phyloP scores from a whole-genome alignment of 2,797 vertebrate genomes.

The Pagetopsis macropterus region DNA sequence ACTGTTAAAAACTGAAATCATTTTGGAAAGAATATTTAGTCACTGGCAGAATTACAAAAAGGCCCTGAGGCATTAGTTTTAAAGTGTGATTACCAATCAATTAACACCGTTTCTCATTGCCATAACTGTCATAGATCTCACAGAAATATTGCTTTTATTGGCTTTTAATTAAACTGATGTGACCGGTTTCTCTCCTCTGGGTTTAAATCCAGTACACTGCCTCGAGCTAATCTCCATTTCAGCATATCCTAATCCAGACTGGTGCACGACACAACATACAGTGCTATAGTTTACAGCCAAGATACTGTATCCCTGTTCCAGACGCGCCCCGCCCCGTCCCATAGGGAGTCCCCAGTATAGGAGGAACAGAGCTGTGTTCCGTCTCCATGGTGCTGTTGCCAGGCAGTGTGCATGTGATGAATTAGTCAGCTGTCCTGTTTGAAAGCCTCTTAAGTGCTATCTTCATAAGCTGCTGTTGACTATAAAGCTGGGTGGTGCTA shows the following conservation, averaged over 20 bases:
- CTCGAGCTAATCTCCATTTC: conserved; percentile 69
- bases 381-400: conserved; percentile 72
- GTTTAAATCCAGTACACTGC: conserved; percentile 54
- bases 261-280: conserved; percentile 50
- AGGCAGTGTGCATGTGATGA: conserved; percentile 77
- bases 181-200: conserved; percentile 60
- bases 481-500: conserved; percentile 50
- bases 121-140: conserved; percentile 19
- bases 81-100: conserved; percentile 29
- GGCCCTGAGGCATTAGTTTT: conserved; percentile 4
- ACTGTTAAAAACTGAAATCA: neutral
- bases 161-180: conserved; percentile 67
- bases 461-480: conserved; percentile 66
- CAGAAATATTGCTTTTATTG: conserved; percentile 53
- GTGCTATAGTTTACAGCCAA: conserved; percentile 63
- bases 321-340: conserved; percentile 57
- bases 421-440: conserved; percentile 75
- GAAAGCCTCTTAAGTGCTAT: conserved; percentile 77
- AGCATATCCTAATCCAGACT: conserved; percentile 65
- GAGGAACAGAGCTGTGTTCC: conserved; percentile 51
- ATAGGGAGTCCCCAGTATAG: conserved; percentile 56
- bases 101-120: conserved; percentile 6
- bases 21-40: conserved; percentile 11
- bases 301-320: conserved; percentile 43
- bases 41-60: conserved; percentile 15